phyloP scores from a whole-genome alignment of 2,888 invertebrate species.

The Lamellibrachia satsuma region DNA sequence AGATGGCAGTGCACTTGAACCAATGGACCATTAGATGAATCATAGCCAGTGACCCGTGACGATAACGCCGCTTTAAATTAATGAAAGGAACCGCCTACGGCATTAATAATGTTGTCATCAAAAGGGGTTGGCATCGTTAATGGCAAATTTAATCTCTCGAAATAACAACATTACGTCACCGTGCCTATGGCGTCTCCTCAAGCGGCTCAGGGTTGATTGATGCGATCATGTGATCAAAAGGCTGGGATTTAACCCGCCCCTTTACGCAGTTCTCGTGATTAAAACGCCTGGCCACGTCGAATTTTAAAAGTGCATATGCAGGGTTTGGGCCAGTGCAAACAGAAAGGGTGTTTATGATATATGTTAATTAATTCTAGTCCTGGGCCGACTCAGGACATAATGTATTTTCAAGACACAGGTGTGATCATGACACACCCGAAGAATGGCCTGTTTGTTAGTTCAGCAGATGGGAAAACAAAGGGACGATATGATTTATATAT shows the following conservation, averaged over 20 bases:
- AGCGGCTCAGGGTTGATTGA: not conserved
- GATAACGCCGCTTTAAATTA: not conserved
- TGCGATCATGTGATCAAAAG: not conserved
- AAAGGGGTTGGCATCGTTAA: not conserved
- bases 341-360: no score
- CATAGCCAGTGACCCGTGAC: not conserved
- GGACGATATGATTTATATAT: no score
- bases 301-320: not conserved
- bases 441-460: no score
- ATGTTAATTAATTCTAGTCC: no score
- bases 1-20: not conserved
- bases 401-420: no score
- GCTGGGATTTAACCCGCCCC: not conserved
- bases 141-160: not conserved
- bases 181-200: not conserved
- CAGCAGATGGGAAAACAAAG: no score
- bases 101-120: not conserved
- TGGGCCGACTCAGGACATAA: no score
- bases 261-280: not conserved
- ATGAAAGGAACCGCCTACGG: not conserved
- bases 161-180: conserved; percentile 6
- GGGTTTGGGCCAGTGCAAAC: no score
- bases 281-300: not conserved
- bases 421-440: no score
- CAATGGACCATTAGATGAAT: not conserved